A percentile compares a stretch with the other conserved stretches of the same genome.
Evolutionary conservation across 2,113 vertebrate genomes (phyloP).

Genomic region (Oryzias celebensis): DNA sequence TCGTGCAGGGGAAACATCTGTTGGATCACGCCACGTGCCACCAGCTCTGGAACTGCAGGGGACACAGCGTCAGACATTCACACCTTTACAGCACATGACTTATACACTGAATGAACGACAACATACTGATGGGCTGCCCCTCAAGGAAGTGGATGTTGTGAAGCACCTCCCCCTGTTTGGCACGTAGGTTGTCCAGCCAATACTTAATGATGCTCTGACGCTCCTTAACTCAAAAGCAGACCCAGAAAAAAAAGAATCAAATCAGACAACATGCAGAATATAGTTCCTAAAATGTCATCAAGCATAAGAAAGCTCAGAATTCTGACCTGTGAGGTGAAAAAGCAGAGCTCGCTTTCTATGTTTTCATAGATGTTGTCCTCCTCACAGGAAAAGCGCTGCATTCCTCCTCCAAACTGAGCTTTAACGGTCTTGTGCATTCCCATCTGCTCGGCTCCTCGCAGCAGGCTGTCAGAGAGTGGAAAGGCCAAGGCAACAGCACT

Average conservation of each 20-base stretch:
- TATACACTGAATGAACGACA: neutral
- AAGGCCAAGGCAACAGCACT: conserved; percentile 16
- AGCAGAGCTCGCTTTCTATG: conserved; percentile 91
- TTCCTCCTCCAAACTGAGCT: conserved; percentile 89
- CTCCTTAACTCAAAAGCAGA: conserved; percentile 78
- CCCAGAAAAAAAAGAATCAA: neutral
- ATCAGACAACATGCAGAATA: neutral
- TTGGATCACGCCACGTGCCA: conserved; percentile 88
- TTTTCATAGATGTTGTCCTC: conserved; percentile 98
- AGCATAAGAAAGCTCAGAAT: neutral
- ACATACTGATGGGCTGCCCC: conserved; percentile 95
- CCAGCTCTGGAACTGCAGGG: conserved; percentile 87
- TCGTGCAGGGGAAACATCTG: conserved; percentile 96
- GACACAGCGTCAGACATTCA: conserved; percentile 15
- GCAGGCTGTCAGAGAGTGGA: conserved; percentile 75
- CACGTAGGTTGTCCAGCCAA: conserved; percentile 94
- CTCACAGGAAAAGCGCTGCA: conserved; percentile 89
- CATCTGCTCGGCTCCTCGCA: conserved; percentile 92
- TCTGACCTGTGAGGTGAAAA: conserved; percentile 94
- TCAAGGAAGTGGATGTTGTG: conserved; percentile 97
- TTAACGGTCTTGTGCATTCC: conserved; percentile 90
- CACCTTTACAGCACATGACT: neutral
- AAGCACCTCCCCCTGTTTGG: conserved; percentile 91
- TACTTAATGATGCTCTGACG: conserved; percentile 94
- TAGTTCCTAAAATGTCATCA: neutral